phyloP scores from a whole-genome alignment of 2,888 invertebrate genomes.

The Gerris lacustris region DNA sequence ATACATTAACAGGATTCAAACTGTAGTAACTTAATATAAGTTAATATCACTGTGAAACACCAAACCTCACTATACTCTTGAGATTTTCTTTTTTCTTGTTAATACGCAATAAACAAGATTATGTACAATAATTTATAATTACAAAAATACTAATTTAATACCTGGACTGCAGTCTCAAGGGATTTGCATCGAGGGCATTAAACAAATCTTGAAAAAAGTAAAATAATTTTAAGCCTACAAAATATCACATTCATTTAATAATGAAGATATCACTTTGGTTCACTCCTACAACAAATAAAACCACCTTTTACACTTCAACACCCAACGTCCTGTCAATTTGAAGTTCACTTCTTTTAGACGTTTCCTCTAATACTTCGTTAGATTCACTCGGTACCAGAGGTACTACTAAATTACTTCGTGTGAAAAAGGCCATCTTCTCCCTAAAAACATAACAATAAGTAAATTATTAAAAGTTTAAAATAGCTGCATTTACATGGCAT shows the following conservation, averaged over 20 bases:
- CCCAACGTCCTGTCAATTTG: slow-evolving; percentile 72
- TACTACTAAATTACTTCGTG: slow-evolving; percentile 61
- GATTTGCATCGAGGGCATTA: not conserved
- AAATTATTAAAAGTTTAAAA: slow-evolving; percentile 2
- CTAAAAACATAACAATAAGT: slow-evolving; percentile 43
- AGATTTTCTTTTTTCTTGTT: no score
- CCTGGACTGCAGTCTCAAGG: not conserved
- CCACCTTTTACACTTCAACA: slow-evolving; percentile 57
- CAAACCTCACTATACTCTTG: no score
- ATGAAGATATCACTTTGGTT: slow-evolving; percentile 27
- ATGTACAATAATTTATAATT: no score
- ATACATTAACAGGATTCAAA: no score
- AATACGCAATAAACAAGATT: no score
- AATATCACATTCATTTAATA: slow-evolving; percentile 26
- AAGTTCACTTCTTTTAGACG: slow-evolving; percentile 56
- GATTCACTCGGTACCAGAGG: slow-evolving; percentile 62
- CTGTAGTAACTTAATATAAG: no score
- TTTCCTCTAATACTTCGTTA: slow-evolving; percentile 24
- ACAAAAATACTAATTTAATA: not conserved
- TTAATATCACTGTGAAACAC: no score
- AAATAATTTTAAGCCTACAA: slow-evolving; percentile 10
- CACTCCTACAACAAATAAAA: slow-evolving; percentile 18
- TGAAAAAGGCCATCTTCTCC: slow-evolving; percentile 95
- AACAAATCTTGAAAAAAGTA: not conserved
- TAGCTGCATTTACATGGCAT: not conserved